Evolutionary conservation across 2,888 invertebrate genomes (phyloP), one percentile per base, ranked within the genome.

Genomic region (Salpingus planirostris): DNA sequence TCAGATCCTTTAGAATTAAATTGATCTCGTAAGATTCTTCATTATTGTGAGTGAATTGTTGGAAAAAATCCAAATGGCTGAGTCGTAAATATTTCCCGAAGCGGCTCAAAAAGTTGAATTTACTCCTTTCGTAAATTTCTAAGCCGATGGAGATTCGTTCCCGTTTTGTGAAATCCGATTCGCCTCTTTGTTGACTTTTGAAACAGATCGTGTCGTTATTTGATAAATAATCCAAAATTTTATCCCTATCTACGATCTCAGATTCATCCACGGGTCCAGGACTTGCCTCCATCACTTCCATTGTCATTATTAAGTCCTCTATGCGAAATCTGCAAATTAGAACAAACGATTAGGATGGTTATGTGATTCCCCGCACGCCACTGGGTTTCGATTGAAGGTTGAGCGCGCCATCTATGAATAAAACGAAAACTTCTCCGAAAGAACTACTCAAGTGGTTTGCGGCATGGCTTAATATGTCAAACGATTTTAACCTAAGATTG

Each of bases 131-230:
- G 38, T 82, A 77, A 6, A 85, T 55, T 11, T 76, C 67, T 27
- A 64, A 58, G 0, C 84, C 84, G 43, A 87, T 79, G 46, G 69
- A 59, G 46, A 71, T 67, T 65, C 88, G 91, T 48, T 91, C 83
- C 11, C 64, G 57, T 1, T 68, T 61, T 3, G 73, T 73, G 27
- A 91, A 59, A 53, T 90, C 88, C 1, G 74, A 73, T 59, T 90
- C 87, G 50, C 77, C 76, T 27, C 79, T 69, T 62, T 88, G 89
- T 56, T 91, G 85, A 52, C 81, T 86, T 66, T 84, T 87, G 50
- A 91, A 88, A 41, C 76, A 71, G 23, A 78, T 73, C 37, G 71
- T 71, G 25, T 72, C 68, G 50, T 76, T 74, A 41, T 69, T 59
- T 2, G 75, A 71, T 42, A 87, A 59, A 51, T 72, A 69, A 49